Conservation (phyloP, 2,888 invertebrate species). For the Coronaproctus castanopsis region DNA sequence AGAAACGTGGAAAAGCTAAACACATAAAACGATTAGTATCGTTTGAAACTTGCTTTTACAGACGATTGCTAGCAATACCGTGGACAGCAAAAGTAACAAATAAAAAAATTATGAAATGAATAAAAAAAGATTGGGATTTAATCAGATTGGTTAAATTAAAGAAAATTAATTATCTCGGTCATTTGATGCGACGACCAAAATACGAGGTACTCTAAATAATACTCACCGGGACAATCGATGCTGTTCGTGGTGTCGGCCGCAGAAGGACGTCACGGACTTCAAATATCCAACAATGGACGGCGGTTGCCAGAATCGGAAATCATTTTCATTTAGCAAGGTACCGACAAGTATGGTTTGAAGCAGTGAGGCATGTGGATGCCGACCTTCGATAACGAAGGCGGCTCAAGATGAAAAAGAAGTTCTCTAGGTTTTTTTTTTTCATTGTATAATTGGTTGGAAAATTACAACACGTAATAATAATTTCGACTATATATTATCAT, state of each 20-base stretch:
- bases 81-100: background rate
- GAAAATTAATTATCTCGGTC: background rate
- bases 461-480: no score
- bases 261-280: background rate
- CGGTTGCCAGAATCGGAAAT: background rate
- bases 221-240: background rate
- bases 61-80: no score
- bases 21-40: no score
- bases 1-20: no score
- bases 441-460: no score
- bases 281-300: background rate
- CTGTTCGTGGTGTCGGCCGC: background rate
- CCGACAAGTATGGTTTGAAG: no score
- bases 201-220: background rate
- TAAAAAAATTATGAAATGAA: background rate
- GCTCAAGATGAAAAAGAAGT: background rate
- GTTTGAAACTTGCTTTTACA: no score
- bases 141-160: background rate
- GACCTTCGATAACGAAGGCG: background rate
- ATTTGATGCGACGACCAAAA: background rate
- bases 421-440: no score
- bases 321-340: background rate
- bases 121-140: background rate
- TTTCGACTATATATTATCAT: no score
- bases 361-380: background rate